Percentiles rank a stretch among this genome's conserved stretches.
Conservation (phyloP, 2,888 invertebrate species). For the Stenodema calcarata region DNA sequence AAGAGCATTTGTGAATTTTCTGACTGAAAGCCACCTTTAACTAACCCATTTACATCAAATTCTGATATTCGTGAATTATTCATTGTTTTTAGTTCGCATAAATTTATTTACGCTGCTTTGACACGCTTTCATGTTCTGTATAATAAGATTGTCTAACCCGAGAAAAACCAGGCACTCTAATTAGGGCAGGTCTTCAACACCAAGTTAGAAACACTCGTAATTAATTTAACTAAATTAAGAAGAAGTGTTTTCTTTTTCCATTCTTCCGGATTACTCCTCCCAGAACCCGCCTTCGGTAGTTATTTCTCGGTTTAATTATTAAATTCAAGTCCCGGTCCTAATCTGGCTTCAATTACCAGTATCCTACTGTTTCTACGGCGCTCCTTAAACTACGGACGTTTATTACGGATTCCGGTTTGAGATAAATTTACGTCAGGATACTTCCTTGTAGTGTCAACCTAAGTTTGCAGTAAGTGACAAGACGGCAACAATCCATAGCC, state of each 20-base stretch:
- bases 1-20: too few species aligned
- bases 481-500: too few species aligned
- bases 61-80: neutral
- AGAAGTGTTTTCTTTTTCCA: neutral
- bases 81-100: neutral
- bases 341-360: conserved; percentile 16
- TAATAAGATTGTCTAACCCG: neutral
- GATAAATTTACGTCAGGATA: neutral
- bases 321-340: neutral
- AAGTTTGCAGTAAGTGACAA: too few species aligned
- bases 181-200: neutral
- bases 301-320: conserved; percentile 5
- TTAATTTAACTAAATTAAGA: neutral
- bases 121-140: neutral
- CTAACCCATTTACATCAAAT: too few species aligned
- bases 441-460: too few species aligned
- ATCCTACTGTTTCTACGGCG: neutral
- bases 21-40: too few species aligned
- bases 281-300: neutral
- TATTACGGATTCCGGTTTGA: neutral
- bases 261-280: conserved; percentile 13
- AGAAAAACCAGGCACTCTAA: neutral
- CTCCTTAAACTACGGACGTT: neutral
- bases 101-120: neutral
- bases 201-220: neutral